A percentile compares a stretch with the other conserved stretches of the same genome.
phyloP scores from a whole-genome alignment of 2,888 invertebrate species.

The Homarus gammarus region DNA sequence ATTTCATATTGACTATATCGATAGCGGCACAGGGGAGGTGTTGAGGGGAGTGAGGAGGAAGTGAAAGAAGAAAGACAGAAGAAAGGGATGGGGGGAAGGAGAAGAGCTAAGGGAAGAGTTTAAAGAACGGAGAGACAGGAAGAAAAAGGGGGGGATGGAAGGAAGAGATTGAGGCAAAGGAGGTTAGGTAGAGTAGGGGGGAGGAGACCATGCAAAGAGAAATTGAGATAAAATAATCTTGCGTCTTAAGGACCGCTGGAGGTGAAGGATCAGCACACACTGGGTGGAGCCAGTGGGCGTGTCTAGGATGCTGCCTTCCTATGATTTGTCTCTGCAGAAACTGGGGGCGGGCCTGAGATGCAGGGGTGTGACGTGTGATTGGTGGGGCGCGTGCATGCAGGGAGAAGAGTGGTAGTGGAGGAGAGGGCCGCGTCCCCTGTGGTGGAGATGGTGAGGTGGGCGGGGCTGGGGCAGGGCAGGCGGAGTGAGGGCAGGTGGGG shows the following conservation, averaged over 20 bases:
- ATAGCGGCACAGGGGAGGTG: no score
- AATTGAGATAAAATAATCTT: not conserved
- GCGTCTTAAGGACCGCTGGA: not conserved
- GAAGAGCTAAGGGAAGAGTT: not conserved
- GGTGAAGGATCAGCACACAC: not conserved
- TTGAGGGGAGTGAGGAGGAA: no score
- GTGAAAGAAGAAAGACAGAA: not conserved
- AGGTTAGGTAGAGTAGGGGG: not conserved
- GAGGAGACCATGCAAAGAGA: not conserved
- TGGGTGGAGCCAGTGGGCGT: not conserved
- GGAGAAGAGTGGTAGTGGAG: not conserved
- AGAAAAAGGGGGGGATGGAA: not conserved
- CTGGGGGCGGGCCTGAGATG: not conserved
- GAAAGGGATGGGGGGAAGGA: not conserved
- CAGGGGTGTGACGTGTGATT: not conserved
- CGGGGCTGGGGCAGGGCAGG: no score
- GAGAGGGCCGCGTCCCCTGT: not conserved
- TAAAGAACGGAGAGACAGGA: not conserved
- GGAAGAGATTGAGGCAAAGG: not conserved
- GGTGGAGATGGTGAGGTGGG: not conserved
- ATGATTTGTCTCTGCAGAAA: not conserved
- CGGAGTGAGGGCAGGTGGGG: no score
- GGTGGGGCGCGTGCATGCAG: not conserved
- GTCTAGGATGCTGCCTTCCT: not conserved
- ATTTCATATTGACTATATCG: no score